Conservation (phyloP, 2,888 invertebrate genomes). For the Lochmaea capreae region DNA sequence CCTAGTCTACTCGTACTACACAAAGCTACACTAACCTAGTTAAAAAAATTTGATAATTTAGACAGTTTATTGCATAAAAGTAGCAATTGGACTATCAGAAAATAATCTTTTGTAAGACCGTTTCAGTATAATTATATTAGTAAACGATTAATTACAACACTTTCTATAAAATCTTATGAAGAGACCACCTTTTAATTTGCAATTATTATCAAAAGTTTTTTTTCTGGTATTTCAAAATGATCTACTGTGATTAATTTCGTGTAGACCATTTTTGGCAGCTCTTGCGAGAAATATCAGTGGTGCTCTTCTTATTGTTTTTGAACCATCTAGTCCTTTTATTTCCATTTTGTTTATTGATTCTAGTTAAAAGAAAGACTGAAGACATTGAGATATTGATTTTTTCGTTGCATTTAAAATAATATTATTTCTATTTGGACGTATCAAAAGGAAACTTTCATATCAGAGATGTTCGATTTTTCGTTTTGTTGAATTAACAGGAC, state of each 20-base stretch:
- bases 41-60: no score
- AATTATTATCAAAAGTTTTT: not conserved
- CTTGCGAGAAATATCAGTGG: slow-evolving; percentile 32
- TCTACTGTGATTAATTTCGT: not conserved
- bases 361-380: slow-evolving; percentile 57
- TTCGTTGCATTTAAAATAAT: slow-evolving; percentile 47
- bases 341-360: slow-evolving; percentile 45
- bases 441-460: slow-evolving; percentile 40
- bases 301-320: slow-evolving; percentile 42
- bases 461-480: slow-evolving; percentile 27
- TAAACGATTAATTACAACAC: not conserved
- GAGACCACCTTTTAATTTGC: not conserved
- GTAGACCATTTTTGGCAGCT: slow-evolving; percentile 36
- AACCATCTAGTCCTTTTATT: slow-evolving; percentile 43
- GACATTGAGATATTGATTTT: slow-evolving; percentile 42
- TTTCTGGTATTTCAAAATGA: not conserved
- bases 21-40: no score
- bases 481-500: not conserved
- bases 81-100: no score
- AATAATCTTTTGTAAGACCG: no score
- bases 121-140: no score
- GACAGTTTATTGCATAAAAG: no score
- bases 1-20: no score
- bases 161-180: not conserved
- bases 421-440: slow-evolving; percentile 32